Conservation (phyloP, 2,888 invertebrate genomes). For the Caenorhabditis becei region DNA sequence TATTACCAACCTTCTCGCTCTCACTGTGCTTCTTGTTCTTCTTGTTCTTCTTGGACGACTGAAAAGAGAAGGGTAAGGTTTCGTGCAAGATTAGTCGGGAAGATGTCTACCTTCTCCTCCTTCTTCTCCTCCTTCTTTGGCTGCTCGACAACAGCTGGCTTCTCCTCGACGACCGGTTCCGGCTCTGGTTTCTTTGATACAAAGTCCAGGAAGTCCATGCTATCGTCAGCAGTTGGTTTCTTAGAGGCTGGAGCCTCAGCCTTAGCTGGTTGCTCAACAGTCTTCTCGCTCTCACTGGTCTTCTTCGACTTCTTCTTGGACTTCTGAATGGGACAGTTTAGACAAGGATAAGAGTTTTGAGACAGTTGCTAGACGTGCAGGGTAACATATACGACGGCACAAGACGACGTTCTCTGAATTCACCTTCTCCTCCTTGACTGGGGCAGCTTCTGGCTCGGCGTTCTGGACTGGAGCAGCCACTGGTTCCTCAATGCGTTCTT, state of each 20-base stretch:
- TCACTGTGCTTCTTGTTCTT: slow-evolving; percentile 64
- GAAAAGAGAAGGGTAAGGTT: slow-evolving; percentile 24
- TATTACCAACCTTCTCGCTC: slow-evolving; percentile 49
- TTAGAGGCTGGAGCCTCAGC: too few relatives aligned
- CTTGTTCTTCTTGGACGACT: slow-evolving; percentile 62
- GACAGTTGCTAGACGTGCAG: slow-evolving; percentile 18
- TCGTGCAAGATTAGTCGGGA: slow-evolving; percentile 29
- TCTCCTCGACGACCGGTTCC: slow-evolving; percentile 22
- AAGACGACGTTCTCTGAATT: slow-evolving; percentile 29
- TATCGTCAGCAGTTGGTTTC: slow-evolving; percentile 37
- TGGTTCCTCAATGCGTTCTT: slow-evolving; percentile 3
- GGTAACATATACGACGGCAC: slow-evolving; percentile 22
- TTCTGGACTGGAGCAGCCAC: slow-evolving; percentile 19
- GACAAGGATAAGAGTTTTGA: slow-evolving; percentile 8
- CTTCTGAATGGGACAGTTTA: slow-evolving; percentile 51
- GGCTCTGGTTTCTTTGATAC: slow-evolving; percentile 33
- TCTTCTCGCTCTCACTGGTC: slow-evolving; percentile 54
- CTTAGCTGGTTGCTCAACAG: too few relatives aligned
- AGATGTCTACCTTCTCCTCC: slow-evolving; percentile 40
- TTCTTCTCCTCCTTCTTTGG: slow-evolving; percentile 35
- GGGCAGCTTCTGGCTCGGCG: slow-evolving; percentile 7
- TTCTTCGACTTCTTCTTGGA: slow-evolving; percentile 60
- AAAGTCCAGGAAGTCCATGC: slow-evolving; percentile 47
- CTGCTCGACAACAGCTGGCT: slow-evolving; percentile 25
- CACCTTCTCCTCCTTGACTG: slow-evolving; percentile 46